phyloP scores from a whole-genome alignment of 2,888 invertebrate genomes.

The Folsomia manolachei region DNA sequence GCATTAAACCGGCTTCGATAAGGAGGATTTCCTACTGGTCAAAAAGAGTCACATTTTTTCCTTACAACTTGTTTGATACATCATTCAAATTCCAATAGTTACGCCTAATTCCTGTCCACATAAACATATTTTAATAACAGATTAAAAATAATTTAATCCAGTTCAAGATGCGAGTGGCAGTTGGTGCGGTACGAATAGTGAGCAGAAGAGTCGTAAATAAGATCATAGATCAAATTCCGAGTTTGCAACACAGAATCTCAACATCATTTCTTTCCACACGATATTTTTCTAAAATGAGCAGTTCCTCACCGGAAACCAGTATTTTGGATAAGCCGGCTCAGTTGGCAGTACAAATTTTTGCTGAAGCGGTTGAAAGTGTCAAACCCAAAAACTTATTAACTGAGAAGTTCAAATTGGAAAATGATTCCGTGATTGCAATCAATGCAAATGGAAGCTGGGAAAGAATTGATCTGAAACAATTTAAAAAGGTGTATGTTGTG shows the following conservation, averaged over 20 bases:
- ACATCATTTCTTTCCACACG: too few relatives aligned
- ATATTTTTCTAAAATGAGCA: too few relatives aligned
- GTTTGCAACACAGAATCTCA: too few relatives aligned
- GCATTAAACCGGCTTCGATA: too few relatives aligned
- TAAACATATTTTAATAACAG: too few relatives aligned
- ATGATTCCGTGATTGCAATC: constrained; percentile 22
- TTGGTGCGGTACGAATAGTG: too few relatives aligned
- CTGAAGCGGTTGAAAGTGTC: constrained; percentile 40
- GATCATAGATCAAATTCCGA: too few relatives aligned
- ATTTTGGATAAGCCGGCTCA: constrained; percentile 42
- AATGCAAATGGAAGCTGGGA: constrained; percentile 4
- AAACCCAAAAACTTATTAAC: constrained; percentile 26
- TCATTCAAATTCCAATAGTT: constrained; percentile 8
- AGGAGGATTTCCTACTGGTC: not conserved
- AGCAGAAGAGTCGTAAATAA: too few relatives aligned
- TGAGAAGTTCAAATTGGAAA: constrained; percentile 12
- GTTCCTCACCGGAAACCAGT: too few relatives aligned
- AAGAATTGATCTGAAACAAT: constrained; percentile 27
- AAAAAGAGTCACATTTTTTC: constrained; percentile 1
- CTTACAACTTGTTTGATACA: not conserved
- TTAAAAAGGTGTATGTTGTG: constrained; percentile 34
- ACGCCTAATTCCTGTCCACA: too few relatives aligned
- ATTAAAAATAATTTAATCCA: too few relatives aligned
- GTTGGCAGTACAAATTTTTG: constrained; percentile 52
- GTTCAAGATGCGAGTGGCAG: too few relatives aligned